Percentiles rank a stretch among this genome's conserved stretches.
Conservation (phyloP, 2,797 vertebrate species). For the Avahi laniger region DNA sequence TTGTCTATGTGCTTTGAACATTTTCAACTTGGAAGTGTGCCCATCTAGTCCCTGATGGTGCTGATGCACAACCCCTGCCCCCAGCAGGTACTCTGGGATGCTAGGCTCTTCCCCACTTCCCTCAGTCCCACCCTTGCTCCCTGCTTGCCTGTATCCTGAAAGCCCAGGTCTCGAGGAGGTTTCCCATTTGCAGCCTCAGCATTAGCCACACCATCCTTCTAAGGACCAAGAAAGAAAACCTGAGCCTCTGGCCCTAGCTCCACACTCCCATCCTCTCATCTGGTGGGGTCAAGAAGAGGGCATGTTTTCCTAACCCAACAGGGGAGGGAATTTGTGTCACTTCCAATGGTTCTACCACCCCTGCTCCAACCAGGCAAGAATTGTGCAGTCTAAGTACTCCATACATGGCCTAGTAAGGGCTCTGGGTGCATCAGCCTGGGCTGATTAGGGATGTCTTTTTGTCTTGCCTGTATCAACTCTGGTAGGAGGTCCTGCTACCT, state of each 20-base stretch:
- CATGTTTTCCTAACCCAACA: not conserved
- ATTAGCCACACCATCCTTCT: conserved; percentile 88
- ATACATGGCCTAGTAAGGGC: not conserved
- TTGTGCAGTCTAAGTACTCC: not conserved
- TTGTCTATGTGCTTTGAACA: not conserved
- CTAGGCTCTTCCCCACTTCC: not conserved
- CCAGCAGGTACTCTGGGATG: not conserved
- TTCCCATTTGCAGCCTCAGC: conserved; percentile 88
- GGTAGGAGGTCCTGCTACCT: not conserved
- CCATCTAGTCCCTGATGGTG: not conserved
- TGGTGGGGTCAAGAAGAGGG: not conserved
- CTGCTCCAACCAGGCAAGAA: not conserved
- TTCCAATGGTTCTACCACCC: not conserved
- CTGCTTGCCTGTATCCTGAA: conserved; percentile 91
- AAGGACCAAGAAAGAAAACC: conserved; percentile 76
- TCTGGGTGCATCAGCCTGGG: not conserved
- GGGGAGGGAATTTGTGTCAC: not conserved
- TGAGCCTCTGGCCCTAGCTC: conserved; percentile 32
- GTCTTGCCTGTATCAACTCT: not conserved
- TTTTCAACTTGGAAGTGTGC: not conserved
- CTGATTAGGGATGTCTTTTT: not conserved
- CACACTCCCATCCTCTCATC: not conserved
- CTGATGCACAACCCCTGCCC: not conserved
- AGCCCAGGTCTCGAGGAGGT: conserved; percentile 89
- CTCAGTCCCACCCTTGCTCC: not conserved